Percentiles rank a stretch among this genome's conserved stretches.
Evolutionary conservation across 2,797 vertebrate genomes (phyloP).

Genomic region (Orientallactaga sibirica): DNA sequence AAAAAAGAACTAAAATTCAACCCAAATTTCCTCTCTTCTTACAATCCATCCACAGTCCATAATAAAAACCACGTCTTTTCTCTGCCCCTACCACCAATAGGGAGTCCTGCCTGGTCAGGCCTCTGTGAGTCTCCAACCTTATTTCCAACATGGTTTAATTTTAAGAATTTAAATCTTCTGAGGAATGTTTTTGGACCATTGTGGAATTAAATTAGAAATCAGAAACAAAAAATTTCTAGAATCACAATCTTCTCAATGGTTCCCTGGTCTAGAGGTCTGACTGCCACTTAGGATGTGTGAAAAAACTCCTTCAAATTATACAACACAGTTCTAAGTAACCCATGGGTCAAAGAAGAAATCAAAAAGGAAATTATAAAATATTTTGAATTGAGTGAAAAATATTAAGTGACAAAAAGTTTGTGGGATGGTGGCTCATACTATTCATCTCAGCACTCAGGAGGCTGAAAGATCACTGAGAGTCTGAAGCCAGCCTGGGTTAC

Average conservation of each 20-base stretch:
- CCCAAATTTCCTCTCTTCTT: neutral
- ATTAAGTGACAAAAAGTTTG: neutral
- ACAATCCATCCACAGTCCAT: neutral
- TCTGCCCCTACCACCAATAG: neutral
- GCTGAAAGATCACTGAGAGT: neutral
- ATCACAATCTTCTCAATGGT: no score
- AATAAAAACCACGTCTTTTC: neutral
- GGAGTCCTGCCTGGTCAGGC: neutral
- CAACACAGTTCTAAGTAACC: neutral
- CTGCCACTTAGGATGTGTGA: no score
- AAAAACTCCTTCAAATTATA: neutral
- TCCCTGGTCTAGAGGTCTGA: no score
- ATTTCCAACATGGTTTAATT: neutral
- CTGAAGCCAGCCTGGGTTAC: neutral
- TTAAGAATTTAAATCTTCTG: neutral
- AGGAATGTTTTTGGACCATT: neutral
- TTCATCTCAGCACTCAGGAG: neutral
- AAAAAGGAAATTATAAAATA: constrained; percentile 7
- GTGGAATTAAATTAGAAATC: constrained; percentile 37
- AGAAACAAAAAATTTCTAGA: neutral
- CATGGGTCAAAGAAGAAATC: neutral
- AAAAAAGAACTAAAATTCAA: neutral
- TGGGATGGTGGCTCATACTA: neutral
- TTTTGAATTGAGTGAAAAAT: constrained; percentile 5
- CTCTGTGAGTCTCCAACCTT: neutral